Evolutionary conservation across 1,140 invertebrate genomes (phyloP), one percentile per base, ranked within the genome.

Genomic region (Homalodisca vitripennis): DNA sequence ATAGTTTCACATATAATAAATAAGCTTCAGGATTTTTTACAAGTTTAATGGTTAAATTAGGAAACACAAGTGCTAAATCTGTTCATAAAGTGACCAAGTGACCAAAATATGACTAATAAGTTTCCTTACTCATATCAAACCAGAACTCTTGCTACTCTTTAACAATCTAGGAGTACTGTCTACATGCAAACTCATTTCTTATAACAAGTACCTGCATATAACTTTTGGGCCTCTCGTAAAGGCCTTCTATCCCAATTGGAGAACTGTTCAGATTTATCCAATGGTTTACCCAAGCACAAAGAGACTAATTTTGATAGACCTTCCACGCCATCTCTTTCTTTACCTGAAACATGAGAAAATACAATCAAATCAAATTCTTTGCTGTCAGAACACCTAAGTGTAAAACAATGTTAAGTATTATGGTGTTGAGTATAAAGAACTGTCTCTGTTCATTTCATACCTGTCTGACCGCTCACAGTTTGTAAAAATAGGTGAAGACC

Each of bases 231-330:
- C 47, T 84, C 77, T 67, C 92, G 79, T 27, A 95, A 78, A 26
- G 93, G 93, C 75, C 93, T 82, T 70, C 85, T 82, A 76, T 93
- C 90, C 93, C 93, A 95, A 81, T 95, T 90, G 0, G 92, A 94
- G 82, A 93, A 92, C 74, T 94, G 92, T 78, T 95, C 90, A 3
- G 83, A 82, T 80, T 95, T 95, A 77, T 91, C 85, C 0, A 95
- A 77, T 27, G 86, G 85, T 66, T 84, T 78, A 14, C 92, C 92
- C 72, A 94, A 82, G 77, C 89, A 90, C 22, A 86, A 78, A 71
- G 88, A 83, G 0, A 92, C 91, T 48, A 94, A 79, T 74, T 88
- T 62, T 47, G 47, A 62, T 29, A 70, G 60, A 48, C 67, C 69
- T 14, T 64, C 27, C n/a, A 66, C 65, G 12, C 51, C 53, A 32